Conservation (phyloP, 1,140 invertebrate genomes). For the Antheraea pernyi region DNA sequence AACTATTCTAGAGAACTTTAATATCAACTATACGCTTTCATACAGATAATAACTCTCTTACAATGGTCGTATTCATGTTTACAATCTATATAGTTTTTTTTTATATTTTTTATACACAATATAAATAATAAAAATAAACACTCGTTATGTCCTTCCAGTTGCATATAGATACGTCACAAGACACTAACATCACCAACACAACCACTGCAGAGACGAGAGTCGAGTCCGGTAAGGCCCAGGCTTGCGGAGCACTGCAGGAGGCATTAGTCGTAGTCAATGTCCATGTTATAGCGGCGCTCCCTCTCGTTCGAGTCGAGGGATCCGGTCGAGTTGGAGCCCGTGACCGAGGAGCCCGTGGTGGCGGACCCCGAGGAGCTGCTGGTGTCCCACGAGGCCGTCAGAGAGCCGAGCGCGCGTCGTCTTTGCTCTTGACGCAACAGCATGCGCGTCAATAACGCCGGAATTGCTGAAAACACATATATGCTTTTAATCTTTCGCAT, state of each 20-base stretch:
- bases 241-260: not conserved
- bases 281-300: conserved; percentile 59
- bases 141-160: not conserved
- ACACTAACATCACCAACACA: conserved; percentile 23
- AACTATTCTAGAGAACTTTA: conserved; percentile 17
- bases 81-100: not conserved
- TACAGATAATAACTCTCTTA: conserved; percentile 15
- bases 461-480: not conserved
- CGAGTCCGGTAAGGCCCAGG: not conserved
- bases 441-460: conserved; percentile 20
- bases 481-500: no score
- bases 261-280: conserved; percentile 61
- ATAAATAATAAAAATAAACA: not conserved
- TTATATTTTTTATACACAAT: not conserved
- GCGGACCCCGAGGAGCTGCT: conserved; percentile 28
- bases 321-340: conserved; percentile 31
- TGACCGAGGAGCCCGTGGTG: conserved; percentile 34
- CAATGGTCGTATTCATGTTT: conserved; percentile 25
- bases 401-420: conserved; percentile 23
- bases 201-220: conserved; percentile 14
- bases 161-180: conserved; percentile 12
- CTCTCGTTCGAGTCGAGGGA: conserved; percentile 36
- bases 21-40: conserved; percentile 27
- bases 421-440: conserved; percentile 29
- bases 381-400: conserved; percentile 25